A percentile compares a stretch with the other conserved stretches of the same genome.
These are phyloP conservation scores for Slavum lentiscoides DNA, from an alignment of 2,888 invertebrate genomes.

Conservation along the genomic window DNA sequence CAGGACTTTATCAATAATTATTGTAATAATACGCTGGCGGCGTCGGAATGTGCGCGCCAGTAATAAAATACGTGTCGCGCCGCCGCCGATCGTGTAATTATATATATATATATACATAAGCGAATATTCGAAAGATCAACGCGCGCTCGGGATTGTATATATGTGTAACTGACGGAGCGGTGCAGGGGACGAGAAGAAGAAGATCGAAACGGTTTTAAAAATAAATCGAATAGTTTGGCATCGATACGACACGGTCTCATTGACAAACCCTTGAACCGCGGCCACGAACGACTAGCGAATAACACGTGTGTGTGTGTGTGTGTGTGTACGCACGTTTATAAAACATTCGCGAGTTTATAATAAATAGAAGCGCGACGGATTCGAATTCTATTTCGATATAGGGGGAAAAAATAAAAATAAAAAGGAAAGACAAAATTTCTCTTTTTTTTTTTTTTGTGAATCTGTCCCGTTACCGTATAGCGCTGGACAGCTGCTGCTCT, in stretches of 20 bases:
- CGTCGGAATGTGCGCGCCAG: too few species aligned
- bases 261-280: slow-evolving; percentile 51
- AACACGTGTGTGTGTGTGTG: neutral
- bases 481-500: too few species aligned
- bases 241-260: slow-evolving; percentile 43
- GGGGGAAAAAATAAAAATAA: neutral
- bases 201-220: slow-evolving; percentile 39
- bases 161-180: slow-evolving; percentile 4
- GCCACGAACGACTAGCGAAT: slow-evolving; percentile 6
- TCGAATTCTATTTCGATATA: slow-evolving; percentile 35
- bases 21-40: too few species aligned
- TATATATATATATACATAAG: too few species aligned
- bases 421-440: neutral
- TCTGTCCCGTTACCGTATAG: too few species aligned
- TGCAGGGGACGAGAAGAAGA: neutral
- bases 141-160: slow-evolving; percentile 32
- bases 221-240: slow-evolving; percentile 53
- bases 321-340: too few species aligned
- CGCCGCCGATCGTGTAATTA: slow-evolving; percentile 21
- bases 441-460: neutral
- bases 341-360: neutral
- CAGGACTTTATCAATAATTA: too few species aligned
- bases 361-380: neutral
- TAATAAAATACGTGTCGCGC: too few species aligned
- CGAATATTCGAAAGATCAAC: slow-evolving; percentile 39